Evolutionary conservation across 2,797 vertebrate genomes (phyloP).

Genomic region (Clarias pachynema): DNA sequence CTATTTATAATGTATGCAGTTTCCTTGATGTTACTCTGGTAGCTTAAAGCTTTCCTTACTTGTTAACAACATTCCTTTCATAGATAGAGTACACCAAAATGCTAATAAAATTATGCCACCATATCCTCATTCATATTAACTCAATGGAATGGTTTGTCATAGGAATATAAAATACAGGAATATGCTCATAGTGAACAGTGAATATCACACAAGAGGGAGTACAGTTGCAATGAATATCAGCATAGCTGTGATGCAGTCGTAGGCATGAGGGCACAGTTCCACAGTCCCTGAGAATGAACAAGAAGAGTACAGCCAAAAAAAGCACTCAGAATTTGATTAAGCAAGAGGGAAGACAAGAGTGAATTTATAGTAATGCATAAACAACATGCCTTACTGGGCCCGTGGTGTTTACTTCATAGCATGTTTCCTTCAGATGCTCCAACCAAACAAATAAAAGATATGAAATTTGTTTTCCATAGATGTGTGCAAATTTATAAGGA

Average conservation of each 20-base stretch:
- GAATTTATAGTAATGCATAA: background rate
- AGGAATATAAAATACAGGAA: background rate
- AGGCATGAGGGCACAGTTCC: background rate
- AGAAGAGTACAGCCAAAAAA: background rate
- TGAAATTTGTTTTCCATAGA: no score
- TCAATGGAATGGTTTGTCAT: background rate
- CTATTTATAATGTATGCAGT: background rate
- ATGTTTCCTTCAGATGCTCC: constrained; percentile 79
- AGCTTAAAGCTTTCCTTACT: background rate
- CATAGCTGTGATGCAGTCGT: no score
- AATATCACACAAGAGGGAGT: background rate
- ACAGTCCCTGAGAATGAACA: background rate
- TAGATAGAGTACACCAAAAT: background rate
- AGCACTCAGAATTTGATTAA: background rate
- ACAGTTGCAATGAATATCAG: no score
- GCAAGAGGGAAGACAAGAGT: background rate
- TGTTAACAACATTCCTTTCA: background rate
- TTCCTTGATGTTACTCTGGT: background rate
- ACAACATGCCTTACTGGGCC: constrained; percentile 55
- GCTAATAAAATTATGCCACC: background rate
- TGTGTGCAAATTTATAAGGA: no score
- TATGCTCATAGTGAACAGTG: background rate
- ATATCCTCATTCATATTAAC: background rate
- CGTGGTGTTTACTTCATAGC: constrained; percentile 47
- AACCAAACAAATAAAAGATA: no score